Conservation (phyloP, 1,140 invertebrate species). For the Tachypleus tridentatus region DNA sequence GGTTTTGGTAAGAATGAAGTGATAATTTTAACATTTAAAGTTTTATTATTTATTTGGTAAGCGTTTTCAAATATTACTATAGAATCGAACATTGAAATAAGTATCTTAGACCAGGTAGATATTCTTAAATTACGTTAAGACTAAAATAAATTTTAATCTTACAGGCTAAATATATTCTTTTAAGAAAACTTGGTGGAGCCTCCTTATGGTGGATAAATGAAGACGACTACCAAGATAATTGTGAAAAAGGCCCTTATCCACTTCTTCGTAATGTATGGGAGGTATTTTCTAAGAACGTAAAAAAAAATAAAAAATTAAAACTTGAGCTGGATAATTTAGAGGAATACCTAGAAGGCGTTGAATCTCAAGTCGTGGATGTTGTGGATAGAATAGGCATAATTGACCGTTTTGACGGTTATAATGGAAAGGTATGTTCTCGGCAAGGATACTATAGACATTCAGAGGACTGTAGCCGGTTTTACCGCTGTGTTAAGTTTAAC, state of each 20-base stretch:
- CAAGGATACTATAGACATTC: conserved; percentile 70
- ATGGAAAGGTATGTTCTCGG: conserved; percentile 54
- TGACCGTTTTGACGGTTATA: conserved; percentile 12
- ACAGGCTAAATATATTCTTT: no score
- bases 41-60: no score
- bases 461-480: conserved; percentile 61
- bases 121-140: no score
- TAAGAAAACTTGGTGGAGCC: conserved; percentile 36
- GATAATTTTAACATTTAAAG: no score
- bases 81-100: no score
- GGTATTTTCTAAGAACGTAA: conserved; percentile 1
- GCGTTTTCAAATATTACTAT: no score
- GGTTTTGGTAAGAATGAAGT: no score
- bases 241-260: conserved; percentile 25
- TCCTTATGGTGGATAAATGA: conserved; percentile 34
- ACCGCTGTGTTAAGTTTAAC: conserved; percentile 68
- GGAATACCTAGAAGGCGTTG: conserved; percentile 4
- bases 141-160: no score
- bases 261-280: conserved; percentile 13
- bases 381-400: conserved; percentile 52
- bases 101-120: no score
- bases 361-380: conserved; percentile 15
- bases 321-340: conserved; percentile 3
- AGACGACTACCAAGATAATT: conserved; percentile 29
- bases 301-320: no score